Percentiles rank a stretch among this genome's conserved stretches.
These are phyloP conservation scores for Lophius americanus DNA, from an alignment of 2,797 vertebrate species.

Conservation along the genomic window DNA sequence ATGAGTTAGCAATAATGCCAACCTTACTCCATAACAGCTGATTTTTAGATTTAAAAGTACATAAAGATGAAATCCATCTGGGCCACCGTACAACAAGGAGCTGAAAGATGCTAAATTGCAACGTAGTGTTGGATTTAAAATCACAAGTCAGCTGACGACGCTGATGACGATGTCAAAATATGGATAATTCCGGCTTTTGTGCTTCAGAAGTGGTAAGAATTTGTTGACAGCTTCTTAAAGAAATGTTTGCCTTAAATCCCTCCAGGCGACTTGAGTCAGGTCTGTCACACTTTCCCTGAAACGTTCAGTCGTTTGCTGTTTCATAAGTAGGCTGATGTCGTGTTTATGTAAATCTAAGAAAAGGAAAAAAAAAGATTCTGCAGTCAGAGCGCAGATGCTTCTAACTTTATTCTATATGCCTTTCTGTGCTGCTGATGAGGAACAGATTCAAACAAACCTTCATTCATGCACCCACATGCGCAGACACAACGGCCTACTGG, in stretches of 20 bases:
- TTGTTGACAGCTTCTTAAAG: background rate
- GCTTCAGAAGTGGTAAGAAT: background rate
- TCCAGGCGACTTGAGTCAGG: background rate
- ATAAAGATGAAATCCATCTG: too few relatives aligned
- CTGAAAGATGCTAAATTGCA: background rate
- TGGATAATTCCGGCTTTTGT: too few relatives aligned
- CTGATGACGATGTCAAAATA: too few relatives aligned
- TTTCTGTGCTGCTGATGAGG: constrained; percentile 1
- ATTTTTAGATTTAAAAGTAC: too few relatives aligned
- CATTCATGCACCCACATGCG: constrained; percentile 24
- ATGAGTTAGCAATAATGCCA: too few relatives aligned
- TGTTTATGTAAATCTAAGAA: constrained; percentile 26
- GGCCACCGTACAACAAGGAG: too few relatives aligned
- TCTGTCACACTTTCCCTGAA: background rate
- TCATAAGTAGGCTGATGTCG: constrained; percentile 54
- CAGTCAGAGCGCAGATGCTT: constrained; percentile 14
- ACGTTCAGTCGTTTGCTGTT: background rate
- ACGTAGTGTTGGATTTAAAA: too few relatives aligned
- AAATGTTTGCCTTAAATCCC: background rate
- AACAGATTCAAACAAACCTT: constrained; percentile 9
- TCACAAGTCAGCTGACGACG: too few relatives aligned
- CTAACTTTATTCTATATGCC: background rate
- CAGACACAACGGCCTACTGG: constrained; percentile 10
- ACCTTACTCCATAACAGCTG: too few relatives aligned
- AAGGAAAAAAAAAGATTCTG: constrained; percentile 26